Evolutionary conservation across 35 echinoderm and acorn worm species (phyloP).

Genomic region (Lytechinus pictus): DNA sequence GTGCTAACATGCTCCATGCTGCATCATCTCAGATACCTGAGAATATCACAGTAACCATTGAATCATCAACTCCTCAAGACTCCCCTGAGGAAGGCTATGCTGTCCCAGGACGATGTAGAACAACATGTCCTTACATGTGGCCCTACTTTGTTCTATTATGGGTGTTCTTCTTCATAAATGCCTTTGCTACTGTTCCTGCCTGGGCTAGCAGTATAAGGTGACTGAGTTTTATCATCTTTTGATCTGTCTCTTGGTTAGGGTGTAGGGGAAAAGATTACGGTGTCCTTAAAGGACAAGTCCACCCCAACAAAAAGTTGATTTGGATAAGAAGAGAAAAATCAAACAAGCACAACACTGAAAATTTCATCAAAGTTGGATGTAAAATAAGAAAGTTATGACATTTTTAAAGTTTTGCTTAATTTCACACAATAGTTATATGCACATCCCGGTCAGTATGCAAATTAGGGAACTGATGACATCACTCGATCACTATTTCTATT

Average conservation of each 20-base stretch:
- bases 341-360: too few relatives aligned
- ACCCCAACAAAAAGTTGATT: too few relatives aligned
- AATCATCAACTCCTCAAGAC: neutral
- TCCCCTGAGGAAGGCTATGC: neutral
- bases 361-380: too few relatives aligned
- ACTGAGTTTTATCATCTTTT: neutral
- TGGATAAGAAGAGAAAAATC: too few relatives aligned
- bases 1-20: neutral
- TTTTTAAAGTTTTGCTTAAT: too few relatives aligned
- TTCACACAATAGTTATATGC: too few relatives aligned
- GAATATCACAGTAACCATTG: neutral
- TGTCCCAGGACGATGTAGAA: slow-evolving; percentile 10
- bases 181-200: slow-evolving; percentile 82
- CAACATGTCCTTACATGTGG: slow-evolving; percentile 40
- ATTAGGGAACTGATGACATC: too few relatives aligned
- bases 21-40: neutral
- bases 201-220: slow-evolving; percentile 88
- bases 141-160: slow-evolving; percentile 66
- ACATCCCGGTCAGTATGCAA: too few relatives aligned
- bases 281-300: neutral
- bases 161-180: slow-evolving; percentile 70
- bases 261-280: neutral
- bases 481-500: too few relatives aligned
- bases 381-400: too few relatives aligned
- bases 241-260: neutral